Evolutionary conservation across 2,797 vertebrate genomes (phyloP), one percentile per base, ranked within the genome.

Genomic region (Capromys pilorides): DNA sequence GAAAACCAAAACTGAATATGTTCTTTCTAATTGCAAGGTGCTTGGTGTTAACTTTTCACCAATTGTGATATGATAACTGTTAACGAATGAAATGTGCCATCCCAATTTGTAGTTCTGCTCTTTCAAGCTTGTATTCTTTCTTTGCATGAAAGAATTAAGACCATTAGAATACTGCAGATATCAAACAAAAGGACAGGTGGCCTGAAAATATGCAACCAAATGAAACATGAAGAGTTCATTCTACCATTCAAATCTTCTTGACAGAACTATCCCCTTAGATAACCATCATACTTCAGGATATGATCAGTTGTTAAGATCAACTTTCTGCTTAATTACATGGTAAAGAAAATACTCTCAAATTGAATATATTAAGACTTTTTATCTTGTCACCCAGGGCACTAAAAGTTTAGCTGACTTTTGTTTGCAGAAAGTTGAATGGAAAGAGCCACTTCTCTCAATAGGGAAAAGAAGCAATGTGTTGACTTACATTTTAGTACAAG

Each of bases 1-100:
- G 49, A 90, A 88, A 94, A 90, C 41, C 61, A 62, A 69, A 95
- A 54, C 26, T 62, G 57, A 86, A n/a, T 94, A 79, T 57, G 8
- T 57, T 49, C 39, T 49, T 64, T 81, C 22, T 80, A 61, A 51
- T 81, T 49, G 45, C 66, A 54, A 82, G 51, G 33, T 41, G 21
- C 49, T 91, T 80, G 45, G 26, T 73, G 39, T 89, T 59, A 86
- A 66, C 33, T 82, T 95, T 89, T 84, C 49, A 87, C 49, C 19
- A 51, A 28, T 45, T 87, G 31, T 12, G 39, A 10, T 19, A 66
- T 78, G 54, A 19, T 82, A 59, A 94, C 21, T 61, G 33, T 82
- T 61, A 75, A 77, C 51, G 69, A 41, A 59, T 59, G 10, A 51
- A 88, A 77, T 18, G 9, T 36, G 9, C 19, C 69, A n/a, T 57